Evolutionary conservation across 1,140 invertebrate species (phyloP).

Genomic region (Drosophila mauritiana): DNA sequence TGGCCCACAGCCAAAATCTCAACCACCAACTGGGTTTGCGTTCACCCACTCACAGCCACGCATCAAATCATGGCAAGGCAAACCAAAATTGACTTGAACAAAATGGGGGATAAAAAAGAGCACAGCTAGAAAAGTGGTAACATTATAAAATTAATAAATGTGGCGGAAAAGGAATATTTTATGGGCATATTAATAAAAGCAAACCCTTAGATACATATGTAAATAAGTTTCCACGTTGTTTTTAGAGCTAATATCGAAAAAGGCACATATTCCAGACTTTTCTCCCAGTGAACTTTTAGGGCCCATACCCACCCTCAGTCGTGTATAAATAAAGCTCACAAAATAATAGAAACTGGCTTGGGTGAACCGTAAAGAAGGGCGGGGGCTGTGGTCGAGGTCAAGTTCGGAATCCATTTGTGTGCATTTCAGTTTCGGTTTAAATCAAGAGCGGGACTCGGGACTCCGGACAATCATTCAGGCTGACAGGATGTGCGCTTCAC

Average conservation of each 20-base stretch:
- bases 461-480: constrained; percentile 72
- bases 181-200: too few species aligned
- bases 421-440: constrained; percentile 81
- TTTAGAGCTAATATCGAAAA: neutral
- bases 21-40: neutral
- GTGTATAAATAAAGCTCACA: constrained; percentile 58
- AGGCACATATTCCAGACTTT: neutral
- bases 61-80: constrained; percentile 60
- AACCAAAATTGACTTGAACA: constrained; percentile 67
- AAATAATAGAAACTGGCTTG: constrained; percentile 64
- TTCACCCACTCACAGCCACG: constrained; percentile 18
- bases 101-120: constrained; percentile 31
- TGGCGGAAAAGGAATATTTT: too few species aligned
- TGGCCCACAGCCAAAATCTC: constrained; percentile 5
- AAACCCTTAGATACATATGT: too few species aligned
- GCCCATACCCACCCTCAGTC: neutral
- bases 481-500: constrained; percentile 80
- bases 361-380: neutral
- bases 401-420: constrained; percentile 79
- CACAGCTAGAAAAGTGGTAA: neutral
- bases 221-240: too few species aligned
- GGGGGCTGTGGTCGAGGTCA: constrained; percentile 26
- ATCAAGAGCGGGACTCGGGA: constrained; percentile 58
- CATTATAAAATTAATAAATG: too few species aligned
- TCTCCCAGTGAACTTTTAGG: constrained; percentile 6